These are phyloP conservation scores for Neodiprion pinetum DNA, from an alignment of 1,140 invertebrate species.

Conservation along the genomic window DNA sequence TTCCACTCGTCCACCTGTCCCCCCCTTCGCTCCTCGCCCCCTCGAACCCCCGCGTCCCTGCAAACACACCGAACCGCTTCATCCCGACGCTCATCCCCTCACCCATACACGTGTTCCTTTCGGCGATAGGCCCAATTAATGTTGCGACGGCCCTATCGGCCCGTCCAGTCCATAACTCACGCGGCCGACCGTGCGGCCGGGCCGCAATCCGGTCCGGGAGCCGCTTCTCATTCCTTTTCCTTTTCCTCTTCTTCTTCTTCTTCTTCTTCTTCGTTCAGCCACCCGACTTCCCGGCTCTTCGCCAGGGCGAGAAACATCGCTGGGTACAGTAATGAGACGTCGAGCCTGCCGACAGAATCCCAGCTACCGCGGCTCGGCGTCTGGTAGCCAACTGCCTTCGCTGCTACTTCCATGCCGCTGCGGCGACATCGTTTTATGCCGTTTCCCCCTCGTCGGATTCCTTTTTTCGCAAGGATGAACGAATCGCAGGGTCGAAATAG, in stretches of 20 bases:
- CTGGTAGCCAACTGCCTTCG: no score
- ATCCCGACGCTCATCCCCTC: slow-evolving; percentile 15
- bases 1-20: slow-evolving; percentile 36
- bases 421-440: no score
- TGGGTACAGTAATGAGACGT: neutral
- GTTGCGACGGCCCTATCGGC: slow-evolving; percentile 36
- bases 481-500: no score
- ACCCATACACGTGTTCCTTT: slow-evolving; percentile 45
- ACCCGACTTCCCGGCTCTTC: neutral
- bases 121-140: slow-evolving; percentile 53
- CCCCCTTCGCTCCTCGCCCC: slow-evolving; percentile 24
- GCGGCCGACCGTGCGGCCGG: neutral
- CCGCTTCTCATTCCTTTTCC: no score
- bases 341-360: neutral
- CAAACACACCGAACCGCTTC: neutral
- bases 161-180: slow-evolving; percentile 46
- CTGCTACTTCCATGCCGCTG: no score
- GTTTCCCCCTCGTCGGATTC: no score
- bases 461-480: no score
- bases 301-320: neutral
- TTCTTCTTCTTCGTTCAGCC: neutral
- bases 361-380: neutral
- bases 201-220: no score
- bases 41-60: slow-evolving; percentile 12
- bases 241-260: neutral